phyloP scores from a whole-genome alignment of 2,797 vertebrate genomes.

The Capromys pilorides region DNA sequence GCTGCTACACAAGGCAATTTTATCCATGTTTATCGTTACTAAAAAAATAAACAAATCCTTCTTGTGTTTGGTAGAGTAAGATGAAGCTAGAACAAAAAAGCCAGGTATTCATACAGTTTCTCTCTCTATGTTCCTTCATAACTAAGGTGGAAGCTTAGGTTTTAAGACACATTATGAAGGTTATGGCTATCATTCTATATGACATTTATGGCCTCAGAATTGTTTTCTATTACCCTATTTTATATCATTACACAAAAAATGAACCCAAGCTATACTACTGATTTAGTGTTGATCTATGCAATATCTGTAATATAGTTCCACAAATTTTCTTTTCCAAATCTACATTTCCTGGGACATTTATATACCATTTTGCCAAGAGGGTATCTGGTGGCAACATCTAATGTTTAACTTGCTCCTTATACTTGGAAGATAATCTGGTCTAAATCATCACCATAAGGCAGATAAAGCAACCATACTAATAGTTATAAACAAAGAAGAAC shows the following conservation, averaged over 20 bases:
- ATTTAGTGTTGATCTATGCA: conserved; percentile 29
- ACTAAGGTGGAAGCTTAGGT: conserved; percentile 62
- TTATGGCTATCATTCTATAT: neutral
- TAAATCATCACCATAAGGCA: neutral
- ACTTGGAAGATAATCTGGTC: conserved; percentile 2
- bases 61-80: conserved; percentile 63
- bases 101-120: neutral
- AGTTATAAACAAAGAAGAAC: neutral
- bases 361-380: conserved; percentile 25
- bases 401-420: conserved; percentile 7
- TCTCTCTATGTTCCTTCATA: conserved; percentile 42
- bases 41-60: neutral
- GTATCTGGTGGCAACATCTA: neutral
- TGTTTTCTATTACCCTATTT: neutral
- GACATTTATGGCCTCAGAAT: neutral
- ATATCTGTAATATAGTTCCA: conserved; percentile 12
- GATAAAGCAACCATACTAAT: neutral
- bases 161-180: conserved; percentile 29
- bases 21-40: conserved; percentile 43
- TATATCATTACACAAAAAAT: neutral
- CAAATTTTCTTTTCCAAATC: conserved; percentile 33
- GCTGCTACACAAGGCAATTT: conserved; percentile 75
- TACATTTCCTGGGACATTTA: conserved; percentile 23
- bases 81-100: conserved; percentile 57
- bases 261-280: neutral